Evolutionary conservation across 2,113 vertebrate species (phyloP).

Genomic region (Oreotrochilus melanogaster): DNA sequence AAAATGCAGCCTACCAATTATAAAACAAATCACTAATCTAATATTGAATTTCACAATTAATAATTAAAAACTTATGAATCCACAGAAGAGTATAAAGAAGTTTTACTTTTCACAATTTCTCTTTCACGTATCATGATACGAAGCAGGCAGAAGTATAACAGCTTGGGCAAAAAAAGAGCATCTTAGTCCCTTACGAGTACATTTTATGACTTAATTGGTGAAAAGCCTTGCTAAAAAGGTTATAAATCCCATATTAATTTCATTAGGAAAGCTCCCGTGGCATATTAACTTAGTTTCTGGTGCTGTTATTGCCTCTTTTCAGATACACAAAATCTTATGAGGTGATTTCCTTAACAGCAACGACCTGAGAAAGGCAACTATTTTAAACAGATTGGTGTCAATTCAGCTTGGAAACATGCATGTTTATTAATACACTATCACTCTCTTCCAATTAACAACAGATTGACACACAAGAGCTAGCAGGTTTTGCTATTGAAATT

Average conservation of each 20-base stretch:
- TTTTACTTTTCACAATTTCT: not conserved
- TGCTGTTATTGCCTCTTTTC: conserved; percentile 6
- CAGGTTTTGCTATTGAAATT: not conserved
- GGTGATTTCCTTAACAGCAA: conserved; percentile 10
- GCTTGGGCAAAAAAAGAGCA: not conserved
- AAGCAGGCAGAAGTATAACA: not conserved
- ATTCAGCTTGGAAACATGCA: not conserved
- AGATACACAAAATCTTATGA: not conserved
- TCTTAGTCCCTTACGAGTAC: not conserved
- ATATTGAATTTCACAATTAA: not conserved
- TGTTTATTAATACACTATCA: not conserved
- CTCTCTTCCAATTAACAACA: not conserved
- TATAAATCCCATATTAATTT: conserved; percentile 58
- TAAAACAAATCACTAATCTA: not conserved
- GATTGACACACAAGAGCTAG: not conserved
- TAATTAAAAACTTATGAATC: not conserved
- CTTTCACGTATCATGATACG: not conserved
- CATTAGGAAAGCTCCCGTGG: conserved; percentile 35
- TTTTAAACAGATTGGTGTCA: not conserved
- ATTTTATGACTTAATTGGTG: conserved; percentile 15
- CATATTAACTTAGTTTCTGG: conserved; percentile 34
- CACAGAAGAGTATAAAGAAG: not conserved
- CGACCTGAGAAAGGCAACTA: not conserved
- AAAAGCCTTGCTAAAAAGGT: conserved; percentile 41
- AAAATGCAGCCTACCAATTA: not conserved